Conservation (phyloP, 2,888 invertebrate genomes). For the Chrysopilus asiliformis region DNA sequence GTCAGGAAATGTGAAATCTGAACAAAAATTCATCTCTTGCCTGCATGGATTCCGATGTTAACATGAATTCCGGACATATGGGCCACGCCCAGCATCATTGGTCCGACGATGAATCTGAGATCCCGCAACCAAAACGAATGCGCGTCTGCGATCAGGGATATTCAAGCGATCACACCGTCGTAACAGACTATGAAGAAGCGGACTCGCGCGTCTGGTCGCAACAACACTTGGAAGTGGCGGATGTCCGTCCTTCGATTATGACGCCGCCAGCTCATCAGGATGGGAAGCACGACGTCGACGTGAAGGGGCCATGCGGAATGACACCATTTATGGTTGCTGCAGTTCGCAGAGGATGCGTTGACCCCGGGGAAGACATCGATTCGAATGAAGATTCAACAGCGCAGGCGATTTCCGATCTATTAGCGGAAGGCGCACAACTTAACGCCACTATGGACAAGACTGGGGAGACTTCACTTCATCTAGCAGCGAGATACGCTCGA, state of each 20-base stretch:
- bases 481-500: constrained; percentile 84
- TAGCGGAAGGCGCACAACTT: constrained; percentile 83
- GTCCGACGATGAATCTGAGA: constrained; percentile 80
- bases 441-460: constrained; percentile 92
- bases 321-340: constrained; percentile 94
- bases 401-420: constrained; percentile 69
- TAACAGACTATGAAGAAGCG: constrained; percentile 77
- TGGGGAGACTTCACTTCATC: constrained; percentile 86
- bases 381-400: constrained; percentile 50
- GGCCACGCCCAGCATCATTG: constrained; percentile 59
- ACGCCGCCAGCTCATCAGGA: constrained; percentile 72
- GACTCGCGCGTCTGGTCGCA: constrained; percentile 83
- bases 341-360: constrained; percentile 67
- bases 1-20: constrained; percentile 87
- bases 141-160: constrained; percentile 60
- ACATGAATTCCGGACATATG: constrained; percentile 43
- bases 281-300: constrained; percentile 59
- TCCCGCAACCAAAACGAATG: constrained; percentile 74
- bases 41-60: constrained; percentile 55
- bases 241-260: constrained; percentile 68
- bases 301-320: constrained; percentile 81
- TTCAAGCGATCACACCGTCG: constrained; percentile 76
- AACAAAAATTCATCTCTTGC: constrained; percentile 65
- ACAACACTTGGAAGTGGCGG: constrained; percentile 83
- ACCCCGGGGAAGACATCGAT: constrained; percentile 68